A percentile compares a stretch with the other conserved stretches of the same genome.
phyloP scores from a whole-genome alignment of 2,888 invertebrate species.

The Drosophila rubida region DNA sequence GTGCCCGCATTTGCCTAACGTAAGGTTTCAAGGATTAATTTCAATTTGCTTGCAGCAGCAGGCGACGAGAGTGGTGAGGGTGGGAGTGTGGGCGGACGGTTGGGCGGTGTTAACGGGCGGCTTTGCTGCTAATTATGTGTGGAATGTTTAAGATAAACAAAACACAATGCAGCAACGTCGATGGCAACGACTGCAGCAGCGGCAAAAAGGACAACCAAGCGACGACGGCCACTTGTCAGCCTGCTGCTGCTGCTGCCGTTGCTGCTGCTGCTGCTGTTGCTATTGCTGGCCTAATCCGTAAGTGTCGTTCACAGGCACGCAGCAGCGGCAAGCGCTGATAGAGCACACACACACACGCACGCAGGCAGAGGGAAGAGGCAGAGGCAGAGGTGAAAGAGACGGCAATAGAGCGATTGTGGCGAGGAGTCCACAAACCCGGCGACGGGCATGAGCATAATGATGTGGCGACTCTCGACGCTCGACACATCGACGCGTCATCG shows the following conservation, averaged over 20 bases:
- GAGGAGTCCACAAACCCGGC: conserved; percentile 18
- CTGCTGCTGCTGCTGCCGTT: background rate
- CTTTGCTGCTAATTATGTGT: conserved; percentile 77
- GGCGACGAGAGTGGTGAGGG: background rate
- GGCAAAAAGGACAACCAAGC: conserved; percentile 67
- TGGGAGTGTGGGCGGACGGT: background rate
- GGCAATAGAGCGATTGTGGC: conserved; percentile 11
- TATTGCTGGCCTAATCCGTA: conserved; percentile 75
- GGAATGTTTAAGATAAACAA: conserved; percentile 79
- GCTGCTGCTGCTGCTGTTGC: conserved; percentile 17
- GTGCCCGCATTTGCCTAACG: conserved; percentile 73
- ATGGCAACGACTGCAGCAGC: conserved; percentile 35
- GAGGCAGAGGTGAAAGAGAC: background rate
- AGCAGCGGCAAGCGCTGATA: conserved; percentile 71
- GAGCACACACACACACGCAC: conserved; percentile 65
- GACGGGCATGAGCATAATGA: conserved; percentile 57
- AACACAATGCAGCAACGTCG: conserved; percentile 63
- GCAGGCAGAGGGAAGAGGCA: background rate
- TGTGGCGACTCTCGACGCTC: conserved; percentile 61
- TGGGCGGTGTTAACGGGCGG: conserved; percentile 43
- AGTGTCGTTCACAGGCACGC: conserved; percentile 79
- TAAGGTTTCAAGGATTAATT: conserved; percentile 82
- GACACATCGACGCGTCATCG: conserved; percentile 71
- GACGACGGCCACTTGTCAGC: conserved; percentile 69
- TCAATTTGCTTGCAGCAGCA: conserved; percentile 76